Conservation (phyloP, 2,888 invertebrate genomes). For the Lithodes maja region DNA sequence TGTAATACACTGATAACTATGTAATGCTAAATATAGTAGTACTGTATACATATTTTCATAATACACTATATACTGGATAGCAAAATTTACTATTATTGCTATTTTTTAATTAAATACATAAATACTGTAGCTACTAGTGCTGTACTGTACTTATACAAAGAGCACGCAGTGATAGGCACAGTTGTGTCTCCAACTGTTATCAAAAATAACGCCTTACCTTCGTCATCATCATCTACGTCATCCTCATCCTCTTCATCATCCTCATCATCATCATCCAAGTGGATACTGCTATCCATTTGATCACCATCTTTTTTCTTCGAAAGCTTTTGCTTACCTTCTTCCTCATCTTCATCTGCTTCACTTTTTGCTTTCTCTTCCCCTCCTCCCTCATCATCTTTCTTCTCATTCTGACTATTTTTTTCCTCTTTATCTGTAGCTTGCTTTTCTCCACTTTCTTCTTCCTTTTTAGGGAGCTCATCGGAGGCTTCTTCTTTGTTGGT, state of each 20-base stretch:
- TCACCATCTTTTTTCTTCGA: conserved; percentile 40
- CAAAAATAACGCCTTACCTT: conserved; percentile 29
- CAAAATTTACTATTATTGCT: too few relatives aligned
- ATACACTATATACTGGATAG: too few relatives aligned
- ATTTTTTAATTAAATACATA: background rate
- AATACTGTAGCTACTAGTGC: background rate
- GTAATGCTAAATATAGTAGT: too few relatives aligned
- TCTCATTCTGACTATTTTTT: conserved; percentile 44
- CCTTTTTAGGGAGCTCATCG: background rate
- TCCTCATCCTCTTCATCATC: conserved; percentile 53
- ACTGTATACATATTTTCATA: too few relatives aligned
- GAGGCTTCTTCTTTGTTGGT: conserved; percentile 31
- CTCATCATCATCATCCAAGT: conserved; percentile 52
- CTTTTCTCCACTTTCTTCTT: conserved; percentile 38
- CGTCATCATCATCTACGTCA: conserved; percentile 54
- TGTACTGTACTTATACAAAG: background rate
- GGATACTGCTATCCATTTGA: conserved; percentile 16
- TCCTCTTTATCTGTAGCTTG: conserved; percentile 31
- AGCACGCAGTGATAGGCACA: background rate
- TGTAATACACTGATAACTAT: too few relatives aligned
- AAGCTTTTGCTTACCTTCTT: conserved; percentile 40
- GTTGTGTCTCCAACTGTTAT: background rate
- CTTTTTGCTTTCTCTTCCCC: conserved; percentile 35
- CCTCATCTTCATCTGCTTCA: conserved; percentile 46
- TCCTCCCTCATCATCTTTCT: conserved; percentile 58